A percentile compares a stretch with the other conserved stretches of the same genome.
phyloP scores from a whole-genome alignment of 2,113 vertebrate species.

The Centropristis striata region DNA sequence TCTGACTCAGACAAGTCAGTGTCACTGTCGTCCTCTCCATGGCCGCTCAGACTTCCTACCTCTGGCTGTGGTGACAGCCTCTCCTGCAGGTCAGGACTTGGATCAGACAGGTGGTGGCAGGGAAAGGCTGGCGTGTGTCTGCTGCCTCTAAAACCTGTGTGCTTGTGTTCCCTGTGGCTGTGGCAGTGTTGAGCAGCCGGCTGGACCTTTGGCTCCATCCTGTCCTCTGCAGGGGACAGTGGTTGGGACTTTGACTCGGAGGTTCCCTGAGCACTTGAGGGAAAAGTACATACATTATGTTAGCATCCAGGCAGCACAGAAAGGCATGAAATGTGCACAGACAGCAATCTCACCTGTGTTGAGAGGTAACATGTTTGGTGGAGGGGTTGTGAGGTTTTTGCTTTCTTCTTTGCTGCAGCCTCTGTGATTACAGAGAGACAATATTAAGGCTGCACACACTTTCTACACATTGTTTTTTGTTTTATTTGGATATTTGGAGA shows the following conservation, averaged over 20 bases:
- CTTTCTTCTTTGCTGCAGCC: constrained; percentile 61
- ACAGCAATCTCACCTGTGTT: constrained; percentile 54
- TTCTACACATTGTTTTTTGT: no score
- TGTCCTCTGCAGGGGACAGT: constrained; percentile 5
- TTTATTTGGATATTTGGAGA: no score
- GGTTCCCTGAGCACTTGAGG: constrained; percentile 56
- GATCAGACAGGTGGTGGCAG: neutral
- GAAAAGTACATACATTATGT: neutral
- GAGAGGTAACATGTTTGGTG: constrained; percentile 30
- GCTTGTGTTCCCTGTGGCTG: constrained; percentile 36
- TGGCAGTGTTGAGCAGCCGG: constrained; percentile 14
- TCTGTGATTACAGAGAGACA: constrained; percentile 49
- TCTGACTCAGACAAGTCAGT: constrained; percentile 94
- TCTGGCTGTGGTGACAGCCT: constrained; percentile 8
- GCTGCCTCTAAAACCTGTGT: neutral
- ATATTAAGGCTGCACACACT: neutral
- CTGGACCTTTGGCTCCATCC: constrained; percentile 26
- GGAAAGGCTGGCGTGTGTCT: constrained; percentile 34
- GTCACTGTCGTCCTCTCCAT: constrained; percentile 85
- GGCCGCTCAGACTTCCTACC: neutral
- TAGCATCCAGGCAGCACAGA: neutral
- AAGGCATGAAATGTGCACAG: no score
- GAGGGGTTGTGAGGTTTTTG: constrained; percentile 45
- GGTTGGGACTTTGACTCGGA: constrained; percentile 19
- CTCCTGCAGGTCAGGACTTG: constrained; percentile 29